Conservation (phyloP, 1,140 invertebrate species). For the Drosophila aff. region DNA sequence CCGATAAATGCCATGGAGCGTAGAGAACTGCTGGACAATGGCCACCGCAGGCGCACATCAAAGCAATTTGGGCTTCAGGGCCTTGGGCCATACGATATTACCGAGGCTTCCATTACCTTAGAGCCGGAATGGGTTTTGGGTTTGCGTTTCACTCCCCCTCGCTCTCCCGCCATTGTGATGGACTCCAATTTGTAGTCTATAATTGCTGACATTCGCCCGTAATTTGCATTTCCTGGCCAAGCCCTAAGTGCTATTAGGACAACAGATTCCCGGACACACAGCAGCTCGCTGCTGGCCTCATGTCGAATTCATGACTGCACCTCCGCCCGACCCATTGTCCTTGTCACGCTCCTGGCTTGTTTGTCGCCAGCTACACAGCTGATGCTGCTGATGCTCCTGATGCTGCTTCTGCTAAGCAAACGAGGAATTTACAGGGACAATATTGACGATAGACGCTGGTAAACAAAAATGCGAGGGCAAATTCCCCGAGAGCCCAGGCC, state of each 20-base stretch:
- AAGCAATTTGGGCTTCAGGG: constrained; percentile 10
- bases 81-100: constrained; percentile 26
- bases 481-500: not conserved
- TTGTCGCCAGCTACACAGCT: constrained; percentile 13
- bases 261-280: constrained; percentile 24
- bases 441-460: constrained; percentile 44
- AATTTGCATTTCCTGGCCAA: constrained; percentile 48
- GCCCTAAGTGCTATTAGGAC: constrained; percentile 49
- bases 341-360: constrained; percentile 36
- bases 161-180: not conserved
- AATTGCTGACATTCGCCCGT: constrained; percentile 27
- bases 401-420: constrained; percentile 22
- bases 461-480: constrained; percentile 33
- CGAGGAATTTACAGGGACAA: constrained; percentile 45
- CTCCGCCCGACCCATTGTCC: constrained; percentile 62
- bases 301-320: constrained; percentile 66
- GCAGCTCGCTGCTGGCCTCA: constrained; percentile 23
- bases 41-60: constrained; percentile 27
- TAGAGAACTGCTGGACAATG: constrained; percentile 15
- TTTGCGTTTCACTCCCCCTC: not conserved
- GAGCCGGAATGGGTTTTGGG: not conserved
- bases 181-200: constrained; percentile 27
- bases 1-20: constrained; percentile 15
- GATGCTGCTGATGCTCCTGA: not conserved
- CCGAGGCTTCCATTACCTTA: constrained; percentile 28